These are phyloP conservation scores for Dynastes hyllus DNA, from an alignment of 2,888 invertebrate species.

Conservation along the genomic window DNA sequence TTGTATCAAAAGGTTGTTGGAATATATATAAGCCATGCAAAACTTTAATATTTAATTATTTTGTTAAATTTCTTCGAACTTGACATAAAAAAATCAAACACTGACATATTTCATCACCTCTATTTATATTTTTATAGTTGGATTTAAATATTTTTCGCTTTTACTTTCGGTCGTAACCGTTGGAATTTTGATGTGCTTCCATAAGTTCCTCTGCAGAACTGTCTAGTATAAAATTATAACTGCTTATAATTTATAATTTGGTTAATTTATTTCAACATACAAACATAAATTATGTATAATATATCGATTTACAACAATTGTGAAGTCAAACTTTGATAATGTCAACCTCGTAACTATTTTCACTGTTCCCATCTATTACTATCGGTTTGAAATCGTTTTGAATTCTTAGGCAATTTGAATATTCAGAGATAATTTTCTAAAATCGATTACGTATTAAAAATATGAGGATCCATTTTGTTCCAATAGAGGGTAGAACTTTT, in stretches of 20 bases:
- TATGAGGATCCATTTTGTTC: too few species aligned
- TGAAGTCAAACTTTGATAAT: too few species aligned
- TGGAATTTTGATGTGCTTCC: conserved; percentile 22
- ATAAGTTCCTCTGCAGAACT: neutral
- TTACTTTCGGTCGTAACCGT: neutral
- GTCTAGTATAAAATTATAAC: neutral
- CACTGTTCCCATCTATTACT: too few species aligned
- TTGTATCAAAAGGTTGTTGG: neutral
- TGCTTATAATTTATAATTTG: neutral
- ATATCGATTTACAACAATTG: neutral
- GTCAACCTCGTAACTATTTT: too few species aligned
- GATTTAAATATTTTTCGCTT: neutral
- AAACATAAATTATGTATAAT: neutral
- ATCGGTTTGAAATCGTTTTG: too few species aligned
- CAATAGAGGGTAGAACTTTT: too few species aligned
- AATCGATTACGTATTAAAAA: too few species aligned
- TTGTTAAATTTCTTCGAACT: neutral
- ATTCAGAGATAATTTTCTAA: too few species aligned
- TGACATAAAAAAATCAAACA: neutral
- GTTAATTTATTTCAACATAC: neutral
- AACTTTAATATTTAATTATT: neutral
- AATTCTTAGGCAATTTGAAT: too few species aligned
- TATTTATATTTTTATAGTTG: conserved; percentile 21
- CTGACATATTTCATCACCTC: neutral
- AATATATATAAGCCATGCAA: too few species aligned